These are phyloP conservation scores for Coremacera marginata DNA, from an alignment of 2,888 invertebrate species.

Conservation along the genomic window DNA sequence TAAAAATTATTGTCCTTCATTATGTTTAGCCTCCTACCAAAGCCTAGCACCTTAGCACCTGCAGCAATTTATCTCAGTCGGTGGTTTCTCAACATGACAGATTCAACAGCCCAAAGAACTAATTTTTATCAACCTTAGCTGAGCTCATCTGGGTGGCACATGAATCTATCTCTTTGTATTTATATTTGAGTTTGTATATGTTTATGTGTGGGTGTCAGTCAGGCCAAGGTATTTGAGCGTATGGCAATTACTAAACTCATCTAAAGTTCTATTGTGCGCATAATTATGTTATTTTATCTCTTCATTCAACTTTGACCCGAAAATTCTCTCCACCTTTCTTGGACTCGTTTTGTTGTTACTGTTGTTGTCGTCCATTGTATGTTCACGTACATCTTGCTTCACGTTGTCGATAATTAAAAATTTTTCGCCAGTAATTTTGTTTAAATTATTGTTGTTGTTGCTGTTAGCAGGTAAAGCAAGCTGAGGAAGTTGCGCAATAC, in stretches of 20 bases:
- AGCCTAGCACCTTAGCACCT: background rate
- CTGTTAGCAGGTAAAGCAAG: background rate
- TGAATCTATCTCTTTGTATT: background rate
- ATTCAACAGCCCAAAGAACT: background rate
- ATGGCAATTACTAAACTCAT: background rate
- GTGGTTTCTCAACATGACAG: background rate
- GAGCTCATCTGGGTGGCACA: background rate
- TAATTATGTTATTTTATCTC: conserved; percentile 12
- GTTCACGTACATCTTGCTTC: background rate
- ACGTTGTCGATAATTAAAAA: no score
- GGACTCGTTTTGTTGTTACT: background rate
- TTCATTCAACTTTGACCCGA: background rate
- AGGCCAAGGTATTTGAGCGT: background rate
- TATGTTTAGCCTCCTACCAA: background rate
- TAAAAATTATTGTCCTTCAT: no score
- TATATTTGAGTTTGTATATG: background rate
- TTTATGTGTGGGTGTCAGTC: background rate
- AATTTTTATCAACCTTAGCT: background rate
- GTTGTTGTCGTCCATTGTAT: background rate
- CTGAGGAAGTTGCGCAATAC: no score
- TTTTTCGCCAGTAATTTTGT: background rate
- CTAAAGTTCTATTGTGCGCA: conserved; percentile 10
- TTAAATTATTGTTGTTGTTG: background rate
- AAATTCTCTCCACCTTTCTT: background rate
- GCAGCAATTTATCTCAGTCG: background rate